Evolutionary conservation across 2,888 invertebrate genomes (phyloP), one percentile per base, ranked within the genome.

Genomic region (Coleophora flavipennella): DNA sequence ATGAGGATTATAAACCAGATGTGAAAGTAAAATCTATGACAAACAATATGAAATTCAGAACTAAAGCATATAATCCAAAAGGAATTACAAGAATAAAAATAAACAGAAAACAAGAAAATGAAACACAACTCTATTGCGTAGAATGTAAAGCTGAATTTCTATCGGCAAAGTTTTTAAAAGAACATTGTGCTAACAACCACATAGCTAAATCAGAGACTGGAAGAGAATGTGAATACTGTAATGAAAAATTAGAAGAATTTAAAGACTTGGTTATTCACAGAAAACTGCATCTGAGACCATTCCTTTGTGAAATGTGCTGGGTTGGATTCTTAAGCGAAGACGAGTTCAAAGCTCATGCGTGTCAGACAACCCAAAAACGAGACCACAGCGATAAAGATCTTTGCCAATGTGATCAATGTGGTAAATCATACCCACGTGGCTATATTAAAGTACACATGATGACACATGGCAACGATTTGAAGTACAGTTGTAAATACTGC

Each of bases 381-480:
- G 42, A 71, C 67, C 65, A 42, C 57, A 49, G 27, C 7, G 70
- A 76, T 3, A 67, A 51, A 50, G 48, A 62, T 0, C 47, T 81
- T 41, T 55, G 67, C 3, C 84, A 84, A 39, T 85, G 85, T 53
- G 84, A 85, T 45, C 80, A 84, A 44, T 85, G 85, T 50, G 85
- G 85, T 0, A 85, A 85, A 46, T 84, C 85, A 1, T 85, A 85
- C 48, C 81, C 83, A 0, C 71, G 74, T 0, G 76, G 83, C 0
- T 85, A 85, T 40, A 84, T 85, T 29, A 57, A 69, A 48, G 68
- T 80, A n/a, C 85, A 85, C 43, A 80, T 84, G 75, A 46, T 75
- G 11, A 85, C 80, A 10, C 85, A 85, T 33, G 68, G 81, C 38
- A 68, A 59, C 40, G 69, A 79, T 31, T 57, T 71, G 6, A 65